Evolutionary conservation across 2,113 vertebrate species (phyloP), one percentile per base, ranked within the genome.

Genomic region (Syrrhaptes paradoxus): DNA sequence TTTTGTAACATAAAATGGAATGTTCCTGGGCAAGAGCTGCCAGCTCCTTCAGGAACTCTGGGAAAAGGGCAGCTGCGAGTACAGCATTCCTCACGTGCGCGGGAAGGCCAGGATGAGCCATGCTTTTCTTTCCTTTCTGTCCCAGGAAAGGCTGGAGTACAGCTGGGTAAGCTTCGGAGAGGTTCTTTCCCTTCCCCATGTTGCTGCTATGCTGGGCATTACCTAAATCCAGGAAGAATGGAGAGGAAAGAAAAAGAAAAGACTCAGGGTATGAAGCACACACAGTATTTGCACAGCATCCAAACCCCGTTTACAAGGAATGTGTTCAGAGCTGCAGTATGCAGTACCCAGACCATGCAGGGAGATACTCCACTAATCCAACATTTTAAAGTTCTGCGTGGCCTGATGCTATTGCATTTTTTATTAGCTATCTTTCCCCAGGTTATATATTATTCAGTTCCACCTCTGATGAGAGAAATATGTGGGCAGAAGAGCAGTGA

Each of bases 31-130:
- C 98, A 63, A 99, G 97, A 80, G 99, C 99, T 6, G 99, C 99
- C 97, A 99, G 98, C 86, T 99, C 99, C 98, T 99, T 99, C 77
- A 99, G 98, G 97, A 99, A 99, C 97, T 99, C 99, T 0, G 99
- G 98, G 97, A 99, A 99, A 46, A 99, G 98, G 89, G 99, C 98
- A 9, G 99, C 98, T 10, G 98, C 99, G 1, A 99, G 98, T 51
- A 99, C 97, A 5, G 98, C 98, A 4, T 99, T 99, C 95, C 97
- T 98, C 91, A 98, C 98, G 3, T 98, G 96, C 12, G 93, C 95
- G 21, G 99, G 98, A 86, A 97, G 97, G 95, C 97, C 95, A 11
- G 98, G 98, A 71, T 98, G 98, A 6, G 97, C 90, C 15, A 96
- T 97, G 2, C 97, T 90, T 78, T 89, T 98, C 97, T 97, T 98